Percentiles rank a stretch among this genome's conserved stretches.
Evolutionary conservation across 2,888 invertebrate genomes (phyloP).

Genomic region (Vanessa cardui): DNA sequence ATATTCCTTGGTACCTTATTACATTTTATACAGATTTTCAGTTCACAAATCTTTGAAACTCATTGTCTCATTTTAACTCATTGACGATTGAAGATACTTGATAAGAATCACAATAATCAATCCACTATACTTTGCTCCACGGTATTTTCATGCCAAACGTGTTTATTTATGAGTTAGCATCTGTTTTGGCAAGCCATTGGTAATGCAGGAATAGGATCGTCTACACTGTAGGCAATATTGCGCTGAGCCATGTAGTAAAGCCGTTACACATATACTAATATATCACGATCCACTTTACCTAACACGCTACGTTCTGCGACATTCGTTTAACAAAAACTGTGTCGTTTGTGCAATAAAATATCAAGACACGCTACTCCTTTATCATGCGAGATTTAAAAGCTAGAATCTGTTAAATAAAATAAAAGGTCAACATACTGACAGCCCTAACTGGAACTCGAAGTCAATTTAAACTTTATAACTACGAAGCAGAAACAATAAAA

Average conservation of each 20-base stretch:
- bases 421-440: background rate
- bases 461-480: background rate
- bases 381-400: background rate
- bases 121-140: too few relatives aligned
- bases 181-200: too few relatives aligned
- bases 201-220: too few relatives aligned
- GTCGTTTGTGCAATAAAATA: background rate
- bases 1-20: too few relatives aligned
- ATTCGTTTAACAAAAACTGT: background rate
- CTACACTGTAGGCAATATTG: background rate
- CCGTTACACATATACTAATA: conserved; percentile 5
- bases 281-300: conserved; percentile 4
- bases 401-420: too few relatives aligned
- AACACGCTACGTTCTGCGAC: conserved; percentile 6
- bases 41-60: too few relatives aligned
- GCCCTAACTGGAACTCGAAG: background rate
- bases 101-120: too few relatives aligned
- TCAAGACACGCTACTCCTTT: background rate
- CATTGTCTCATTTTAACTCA: too few relatives aligned
- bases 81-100: too few relatives aligned
- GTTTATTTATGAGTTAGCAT: too few relatives aligned
- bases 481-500: background rate
- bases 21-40: too few relatives aligned
- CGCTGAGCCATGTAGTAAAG: background rate
- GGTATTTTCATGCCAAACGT: too few relatives aligned